Evolutionary conservation across 1,140 invertebrate genomes (phyloP), one percentile per base, ranked within the genome.

Genomic region (Anagrus nilaparvatae): DNA sequence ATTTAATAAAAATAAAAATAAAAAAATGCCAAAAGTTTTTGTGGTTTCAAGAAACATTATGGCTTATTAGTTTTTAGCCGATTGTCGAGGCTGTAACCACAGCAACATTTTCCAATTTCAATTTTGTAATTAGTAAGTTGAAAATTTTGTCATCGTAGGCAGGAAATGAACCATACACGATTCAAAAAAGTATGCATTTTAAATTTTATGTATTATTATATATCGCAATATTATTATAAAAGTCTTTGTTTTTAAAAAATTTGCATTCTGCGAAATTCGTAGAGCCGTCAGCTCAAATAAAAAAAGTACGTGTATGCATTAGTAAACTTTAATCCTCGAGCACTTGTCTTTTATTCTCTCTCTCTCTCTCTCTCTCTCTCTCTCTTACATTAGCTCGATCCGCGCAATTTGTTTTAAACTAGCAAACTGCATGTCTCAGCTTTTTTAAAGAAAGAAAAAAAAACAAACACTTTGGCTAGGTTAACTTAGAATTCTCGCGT

Each of bases 371-470:
- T 16, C 3, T 21, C 36, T 12, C 8, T 9, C 30, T 41, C 40
- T 42, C 41, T 48, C 32, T 17, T 27, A 31, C 30, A 23, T 25
- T 18, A 24, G 16, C 40, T 44, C 30, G 16, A n/a, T 36, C 24
- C 34, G 17, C 28, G 31, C 40, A 24, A 14, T 23, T 40, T 27
- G 20, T 29, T 16, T 36, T 43, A 38, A 34, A 36, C 29, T 29
- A 34, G 28, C 16, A 2, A 5, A 14, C 23, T 27, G n/a, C 30
- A 23, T 23, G 9, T 44, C 25, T 24, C n/a, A 20, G 13, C 34
- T 29, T 21, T 29, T 29, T 29, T 37, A 37, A 35, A 43, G 16
- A n/a, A 25, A 19, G 30, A 31, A 14, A 31, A 14, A 10, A 14
- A 5, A 14, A 31, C 5, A 31, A 6, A 14, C 14, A 31, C 6